A percentile compares a stretch with the other conserved stretches of the same genome.
Conservation (phyloP, 2,797 vertebrate genomes). For the Gambelia wislizenii region DNA sequence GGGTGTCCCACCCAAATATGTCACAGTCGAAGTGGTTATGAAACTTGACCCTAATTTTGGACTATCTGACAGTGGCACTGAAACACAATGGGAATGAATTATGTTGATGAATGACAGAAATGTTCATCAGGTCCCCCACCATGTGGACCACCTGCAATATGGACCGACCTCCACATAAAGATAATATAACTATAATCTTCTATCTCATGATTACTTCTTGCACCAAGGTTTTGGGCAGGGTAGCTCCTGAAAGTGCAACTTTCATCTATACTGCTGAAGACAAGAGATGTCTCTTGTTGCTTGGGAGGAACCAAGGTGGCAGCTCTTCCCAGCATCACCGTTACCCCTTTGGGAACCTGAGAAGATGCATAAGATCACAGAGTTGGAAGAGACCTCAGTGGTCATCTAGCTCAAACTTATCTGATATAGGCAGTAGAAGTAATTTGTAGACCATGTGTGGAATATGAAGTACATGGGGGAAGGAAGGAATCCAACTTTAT, state of each 20-base stretch:
- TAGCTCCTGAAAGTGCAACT: neutral
- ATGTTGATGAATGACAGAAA: neutral
- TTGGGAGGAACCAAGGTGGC: too few species aligned
- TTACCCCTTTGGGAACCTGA: too few species aligned
- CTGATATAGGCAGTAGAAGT: too few species aligned
- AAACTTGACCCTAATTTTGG: neutral
- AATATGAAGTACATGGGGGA: too few species aligned
- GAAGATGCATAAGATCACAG: too few species aligned
- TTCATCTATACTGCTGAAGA: neutral
- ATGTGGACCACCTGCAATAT: neutral
- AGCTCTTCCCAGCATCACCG: too few species aligned
- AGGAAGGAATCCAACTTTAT: too few species aligned
- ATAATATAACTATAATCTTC: neutral
- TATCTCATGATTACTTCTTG: neutral
- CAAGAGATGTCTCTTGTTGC: too few species aligned
- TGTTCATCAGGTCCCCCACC: neutral
- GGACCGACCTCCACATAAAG: neutral
- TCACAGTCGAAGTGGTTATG: neutral
- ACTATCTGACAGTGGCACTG: neutral
- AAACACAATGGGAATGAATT: neutral
- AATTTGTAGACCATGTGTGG: too few species aligned
- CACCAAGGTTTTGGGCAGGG: neutral
- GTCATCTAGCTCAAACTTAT: too few species aligned
- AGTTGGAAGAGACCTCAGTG: too few species aligned
- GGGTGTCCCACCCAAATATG: too few species aligned